These are phyloP conservation scores for Somateria mollissima DNA, from an alignment of 2,797 vertebrate species.

Conservation along the genomic window DNA sequence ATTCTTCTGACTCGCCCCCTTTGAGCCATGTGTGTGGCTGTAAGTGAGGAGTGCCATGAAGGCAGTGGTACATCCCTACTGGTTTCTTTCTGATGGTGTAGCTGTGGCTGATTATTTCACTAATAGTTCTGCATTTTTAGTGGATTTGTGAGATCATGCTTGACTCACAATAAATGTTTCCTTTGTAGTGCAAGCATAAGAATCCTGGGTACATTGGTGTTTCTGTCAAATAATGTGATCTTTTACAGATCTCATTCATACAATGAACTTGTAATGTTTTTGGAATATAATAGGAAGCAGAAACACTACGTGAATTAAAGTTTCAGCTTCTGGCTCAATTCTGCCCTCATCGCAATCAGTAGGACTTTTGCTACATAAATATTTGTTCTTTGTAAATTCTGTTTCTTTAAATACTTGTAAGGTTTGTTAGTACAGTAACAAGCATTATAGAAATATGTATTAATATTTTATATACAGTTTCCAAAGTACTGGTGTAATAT, in stretches of 20 bases:
- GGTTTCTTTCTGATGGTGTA: not conserved
- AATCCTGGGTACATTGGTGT: not conserved
- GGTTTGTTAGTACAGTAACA: not conserved
- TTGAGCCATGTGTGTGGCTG: not conserved
- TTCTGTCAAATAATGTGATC: not conserved
- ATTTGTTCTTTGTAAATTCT: not conserved
- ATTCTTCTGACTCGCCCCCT: fast-evolving
- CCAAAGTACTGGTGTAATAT: not conserved
- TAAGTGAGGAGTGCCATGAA: not conserved
- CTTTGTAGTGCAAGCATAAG: not conserved
- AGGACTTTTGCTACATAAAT: not conserved
- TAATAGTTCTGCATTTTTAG: not conserved
- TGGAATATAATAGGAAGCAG: not conserved
- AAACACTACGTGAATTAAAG: not conserved
- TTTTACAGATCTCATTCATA: not conserved
- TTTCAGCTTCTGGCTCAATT: not conserved
- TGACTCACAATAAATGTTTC: not conserved
- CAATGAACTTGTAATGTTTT: not conserved
- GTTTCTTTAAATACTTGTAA: not conserved
- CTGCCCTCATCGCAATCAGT: not conserved
- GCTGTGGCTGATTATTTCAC: not conserved
- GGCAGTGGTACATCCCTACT: not conserved
- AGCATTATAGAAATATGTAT: not conserved
- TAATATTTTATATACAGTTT: conserved; percentile 1
- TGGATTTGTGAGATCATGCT: not conserved